A percentile compares a stretch with the other conserved stretches of the same genome.
phyloP scores from a whole-genome alignment of 2,888 invertebrate genomes.

The Melieria omissa region DNA sequence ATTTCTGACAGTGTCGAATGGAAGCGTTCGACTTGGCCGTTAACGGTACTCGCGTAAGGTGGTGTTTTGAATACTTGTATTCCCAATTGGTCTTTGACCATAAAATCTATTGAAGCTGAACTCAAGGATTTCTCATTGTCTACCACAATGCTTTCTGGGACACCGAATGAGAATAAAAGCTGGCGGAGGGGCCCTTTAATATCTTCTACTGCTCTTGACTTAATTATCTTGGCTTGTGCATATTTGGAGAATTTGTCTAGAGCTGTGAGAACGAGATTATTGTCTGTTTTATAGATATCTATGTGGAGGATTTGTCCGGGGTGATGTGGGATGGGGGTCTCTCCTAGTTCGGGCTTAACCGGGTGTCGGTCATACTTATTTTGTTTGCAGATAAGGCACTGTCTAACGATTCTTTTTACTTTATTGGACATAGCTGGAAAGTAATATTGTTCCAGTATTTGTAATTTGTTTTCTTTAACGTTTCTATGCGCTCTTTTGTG shows the following conservation, averaged over 20 bases:
- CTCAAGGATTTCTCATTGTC: constrained; percentile 40
- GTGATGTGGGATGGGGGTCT: constrained; percentile 12
- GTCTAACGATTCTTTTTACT: background rate
- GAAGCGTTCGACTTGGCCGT: constrained; percentile 41
- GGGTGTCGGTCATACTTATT: constrained; percentile 4
- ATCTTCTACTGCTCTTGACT: constrained; percentile 20
- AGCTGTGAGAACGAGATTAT: background rate
- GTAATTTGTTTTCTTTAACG: constrained; percentile 18
- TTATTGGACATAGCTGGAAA: constrained; percentile 21
- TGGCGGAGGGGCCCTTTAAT: constrained; percentile 35
- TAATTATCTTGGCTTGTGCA: constrained; percentile 21
- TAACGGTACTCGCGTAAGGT: constrained; percentile 37
- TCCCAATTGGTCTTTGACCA: constrained; percentile 35
- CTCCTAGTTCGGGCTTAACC: background rate
- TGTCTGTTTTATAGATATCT: constrained; percentile 12
- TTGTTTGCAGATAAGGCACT: background rate
- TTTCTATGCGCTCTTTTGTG: constrained; percentile 7
- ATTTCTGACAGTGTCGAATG: constrained; percentile 44
- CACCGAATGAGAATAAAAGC: constrained; percentile 37
- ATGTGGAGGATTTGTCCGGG: constrained; percentile 17
- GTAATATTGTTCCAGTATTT: constrained; percentile 28
- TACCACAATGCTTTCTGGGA: constrained; percentile 36
- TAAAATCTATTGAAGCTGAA: constrained; percentile 33
- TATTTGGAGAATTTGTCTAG: constrained; percentile 17
- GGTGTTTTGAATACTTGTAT: constrained; percentile 37